Evolutionary conservation across 2,888 invertebrate genomes (phyloP).

Genomic region (Melanargia galathea): DNA sequence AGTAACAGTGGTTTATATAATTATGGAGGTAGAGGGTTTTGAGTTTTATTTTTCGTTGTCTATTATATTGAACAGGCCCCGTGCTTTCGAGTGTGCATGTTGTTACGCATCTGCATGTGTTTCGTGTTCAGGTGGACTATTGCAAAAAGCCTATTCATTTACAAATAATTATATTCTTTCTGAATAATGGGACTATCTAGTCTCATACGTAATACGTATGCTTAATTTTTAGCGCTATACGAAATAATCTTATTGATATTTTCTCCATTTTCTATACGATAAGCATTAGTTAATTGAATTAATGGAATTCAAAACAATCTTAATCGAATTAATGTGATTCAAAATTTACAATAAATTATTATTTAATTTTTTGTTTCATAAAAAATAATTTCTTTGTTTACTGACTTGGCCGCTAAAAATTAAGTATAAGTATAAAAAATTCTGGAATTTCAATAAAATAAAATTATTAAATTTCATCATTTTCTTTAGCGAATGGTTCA

Average conservation of each 20-base stretch:
- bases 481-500: not conserved
- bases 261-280: no score
- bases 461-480: not conserved
- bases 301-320: not conserved
- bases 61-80: slow-evolving; percentile 36
- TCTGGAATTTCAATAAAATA: not conserved
- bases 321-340: not conserved
- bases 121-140: slow-evolving; percentile 40
- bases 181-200: no score
- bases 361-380: not conserved
- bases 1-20: slow-evolving; percentile 65
- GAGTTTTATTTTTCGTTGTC: slow-evolving; percentile 63
- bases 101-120: slow-evolving; percentile 61
- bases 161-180: not conserved
- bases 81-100: slow-evolving; percentile 71
- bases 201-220: no score
- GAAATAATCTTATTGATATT: no score
- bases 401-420: not conserved
- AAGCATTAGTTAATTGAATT: not conserved
- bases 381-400: not conserved
- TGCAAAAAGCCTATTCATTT: not conserved
- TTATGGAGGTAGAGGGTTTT: slow-evolving; percentile 59
- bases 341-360: not conserved
- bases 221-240: not conserved
- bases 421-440: not conserved